These are phyloP conservation scores for Myiozetetes cayanensis DNA, from an alignment of 2,113 vertebrate genomes.

Conservation along the genomic window DNA sequence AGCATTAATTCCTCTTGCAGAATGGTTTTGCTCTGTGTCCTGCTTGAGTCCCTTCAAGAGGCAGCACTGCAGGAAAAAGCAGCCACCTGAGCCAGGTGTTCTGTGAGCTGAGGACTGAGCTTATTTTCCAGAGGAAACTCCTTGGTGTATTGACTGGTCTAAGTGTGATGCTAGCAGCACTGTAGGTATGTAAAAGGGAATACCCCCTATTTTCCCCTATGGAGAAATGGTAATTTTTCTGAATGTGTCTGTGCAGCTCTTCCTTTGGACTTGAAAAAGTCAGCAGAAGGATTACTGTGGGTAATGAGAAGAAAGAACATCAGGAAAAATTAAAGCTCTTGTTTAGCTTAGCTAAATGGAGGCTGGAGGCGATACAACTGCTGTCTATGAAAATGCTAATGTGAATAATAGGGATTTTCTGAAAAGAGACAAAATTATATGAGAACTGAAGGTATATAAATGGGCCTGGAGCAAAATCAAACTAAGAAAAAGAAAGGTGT, in stretches of 20 bases:
- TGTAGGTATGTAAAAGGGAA: not conserved
- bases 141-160: not conserved
- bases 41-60: not conserved
- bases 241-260: not conserved
- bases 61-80: not conserved
- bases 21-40: not conserved
- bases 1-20: not conserved
- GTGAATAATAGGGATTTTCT: not conserved
- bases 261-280: not conserved
- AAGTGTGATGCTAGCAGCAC: not conserved
- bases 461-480: not conserved
- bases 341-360: not conserved
- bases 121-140: not conserved
- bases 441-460: not conserved
- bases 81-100: not conserved
- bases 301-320: not conserved
- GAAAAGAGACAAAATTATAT: not conserved
- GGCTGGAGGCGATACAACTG: not conserved
- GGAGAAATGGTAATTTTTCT: not conserved
- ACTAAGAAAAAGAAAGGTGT: not conserved
- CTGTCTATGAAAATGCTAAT: not conserved
- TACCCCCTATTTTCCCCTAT: not conserved
- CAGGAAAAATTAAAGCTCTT: not conserved
- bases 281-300: not conserved
- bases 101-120: not conserved